These are phyloP conservation scores for Acromyrmex heyeri DNA, from an alignment of 1,140 invertebrate species.

Conservation along the genomic window DNA sequence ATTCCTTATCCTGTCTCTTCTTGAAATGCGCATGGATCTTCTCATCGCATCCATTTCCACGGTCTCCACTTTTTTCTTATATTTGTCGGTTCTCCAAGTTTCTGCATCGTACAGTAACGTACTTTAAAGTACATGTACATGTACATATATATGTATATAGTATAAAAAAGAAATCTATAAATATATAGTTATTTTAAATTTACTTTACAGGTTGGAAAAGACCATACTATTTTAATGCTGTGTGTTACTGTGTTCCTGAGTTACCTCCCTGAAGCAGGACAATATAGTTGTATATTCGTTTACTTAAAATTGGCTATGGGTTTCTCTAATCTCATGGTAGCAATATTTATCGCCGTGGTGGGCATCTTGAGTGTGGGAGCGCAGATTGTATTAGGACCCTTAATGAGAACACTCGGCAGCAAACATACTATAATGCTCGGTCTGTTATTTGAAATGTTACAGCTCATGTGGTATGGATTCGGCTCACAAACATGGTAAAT, in stretches of 20 bases:
- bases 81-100: too few relatives aligned
- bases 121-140: neutral
- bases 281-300: constrained; percentile 99
- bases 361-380: constrained; percentile 98
- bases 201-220: constrained; percentile 93
- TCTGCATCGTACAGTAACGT: too few relatives aligned
- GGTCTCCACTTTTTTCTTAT: too few relatives aligned
- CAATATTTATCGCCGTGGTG: constrained; percentile 98
- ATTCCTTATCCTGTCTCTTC: too few relatives aligned
- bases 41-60: too few relatives aligned
- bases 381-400: constrained; percentile 95
- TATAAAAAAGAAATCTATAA: neutral
- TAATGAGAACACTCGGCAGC: constrained; percentile 96
- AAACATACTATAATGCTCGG: constrained; percentile 99
- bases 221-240: constrained; percentile 98
- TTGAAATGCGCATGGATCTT: too few relatives aligned
- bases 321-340: constrained; percentile 97
- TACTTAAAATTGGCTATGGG: constrained; percentile 99
- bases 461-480: constrained; percentile 99
- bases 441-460: constrained; percentile 98
- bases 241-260: constrained; percentile 99
- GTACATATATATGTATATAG: neutral
- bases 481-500: constrained; percentile 93
- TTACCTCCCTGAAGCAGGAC: constrained; percentile 99
- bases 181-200: constrained; percentile 12